phyloP scores from a whole-genome alignment of 1,140 invertebrate genomes.

The Conopomorpha cramerella region DNA sequence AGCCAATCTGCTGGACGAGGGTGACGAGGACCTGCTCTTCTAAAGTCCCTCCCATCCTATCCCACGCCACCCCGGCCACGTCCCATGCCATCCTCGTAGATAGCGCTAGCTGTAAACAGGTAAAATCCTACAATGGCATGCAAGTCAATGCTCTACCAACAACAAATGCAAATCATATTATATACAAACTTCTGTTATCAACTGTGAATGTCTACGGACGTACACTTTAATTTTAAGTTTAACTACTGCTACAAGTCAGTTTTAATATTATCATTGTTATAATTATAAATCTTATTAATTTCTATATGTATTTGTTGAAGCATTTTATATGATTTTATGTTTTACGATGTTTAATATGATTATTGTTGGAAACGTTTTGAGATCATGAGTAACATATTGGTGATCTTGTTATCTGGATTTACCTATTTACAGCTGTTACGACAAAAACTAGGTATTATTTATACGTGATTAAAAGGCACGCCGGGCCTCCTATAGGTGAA shows the following conservation, averaged over 20 bases:
- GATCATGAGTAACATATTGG: background rate
- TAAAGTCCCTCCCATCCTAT: conserved; percentile 65
- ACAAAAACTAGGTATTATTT: background rate
- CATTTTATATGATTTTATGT: too few relatives aligned
- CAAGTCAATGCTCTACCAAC: background rate
- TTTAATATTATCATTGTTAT: too few relatives aligned
- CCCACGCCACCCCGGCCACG: too few relatives aligned
- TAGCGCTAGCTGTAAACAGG: background rate
- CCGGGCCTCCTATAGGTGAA: too few relatives aligned
- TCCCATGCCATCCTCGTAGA: too few relatives aligned
- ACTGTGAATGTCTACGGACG: too few relatives aligned
- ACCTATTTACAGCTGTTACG: background rate
- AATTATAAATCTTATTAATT: too few relatives aligned
- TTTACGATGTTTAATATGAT: background rate
- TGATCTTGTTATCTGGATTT: background rate
- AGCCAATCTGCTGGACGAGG: conserved; percentile 84
- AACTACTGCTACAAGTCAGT: too few relatives aligned
- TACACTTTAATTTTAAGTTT: too few relatives aligned
- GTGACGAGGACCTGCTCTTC: conserved; percentile 93
- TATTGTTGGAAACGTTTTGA: background rate
- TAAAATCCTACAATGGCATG: background rate
- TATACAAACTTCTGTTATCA: background rate
- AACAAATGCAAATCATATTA: background rate
- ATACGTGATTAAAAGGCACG: background rate
- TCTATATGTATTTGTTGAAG: too few relatives aligned